Evolutionary conservation across 2,888 invertebrate species (phyloP).

Genomic region (Lumbricus terrestris): DNA sequence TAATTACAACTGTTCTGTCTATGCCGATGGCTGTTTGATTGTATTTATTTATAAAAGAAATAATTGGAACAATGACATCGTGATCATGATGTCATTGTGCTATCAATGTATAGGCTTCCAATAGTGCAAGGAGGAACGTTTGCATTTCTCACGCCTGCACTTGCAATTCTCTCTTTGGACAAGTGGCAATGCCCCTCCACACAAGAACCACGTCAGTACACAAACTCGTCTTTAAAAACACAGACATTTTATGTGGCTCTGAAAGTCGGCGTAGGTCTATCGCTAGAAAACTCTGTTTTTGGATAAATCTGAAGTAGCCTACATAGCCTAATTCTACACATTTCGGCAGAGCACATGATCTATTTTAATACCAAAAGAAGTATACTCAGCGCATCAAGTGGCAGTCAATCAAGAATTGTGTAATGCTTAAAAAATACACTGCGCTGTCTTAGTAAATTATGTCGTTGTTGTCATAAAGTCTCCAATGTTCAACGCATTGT

Average conservation of each 20-base stretch:
- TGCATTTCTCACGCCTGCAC: slow-evolving; percentile 50
- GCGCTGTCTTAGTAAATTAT: no score
- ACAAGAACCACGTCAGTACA: not conserved
- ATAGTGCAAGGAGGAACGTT: slow-evolving; percentile 53
- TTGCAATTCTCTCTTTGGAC: slow-evolving; percentile 44
- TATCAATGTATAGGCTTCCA: slow-evolving; percentile 29
- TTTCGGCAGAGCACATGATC: not conserved
- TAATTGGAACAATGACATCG: not conserved
- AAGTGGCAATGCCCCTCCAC: slow-evolving; percentile 36
- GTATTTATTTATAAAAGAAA: not conserved
- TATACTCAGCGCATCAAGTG: not conserved
- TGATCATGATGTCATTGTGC: not conserved
- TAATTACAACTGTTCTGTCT: not conserved
- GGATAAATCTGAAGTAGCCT: not conserved
- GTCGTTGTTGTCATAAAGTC: no score
- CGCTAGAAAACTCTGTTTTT: not conserved
- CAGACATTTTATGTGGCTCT: not conserved
- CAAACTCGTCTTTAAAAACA: not conserved
- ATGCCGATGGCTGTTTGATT: not conserved
- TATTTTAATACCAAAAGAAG: not conserved
- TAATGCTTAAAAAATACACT: not conserved
- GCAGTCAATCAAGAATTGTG: not conserved
- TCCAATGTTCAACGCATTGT: no score
- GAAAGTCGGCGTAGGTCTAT: not conserved
- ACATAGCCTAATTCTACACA: not conserved